Percentiles rank a stretch among this genome's conserved stretches.
Evolutionary conservation across 2,888 invertebrate genomes (phyloP).

Genomic region (Bellardia bayeri): DNA sequence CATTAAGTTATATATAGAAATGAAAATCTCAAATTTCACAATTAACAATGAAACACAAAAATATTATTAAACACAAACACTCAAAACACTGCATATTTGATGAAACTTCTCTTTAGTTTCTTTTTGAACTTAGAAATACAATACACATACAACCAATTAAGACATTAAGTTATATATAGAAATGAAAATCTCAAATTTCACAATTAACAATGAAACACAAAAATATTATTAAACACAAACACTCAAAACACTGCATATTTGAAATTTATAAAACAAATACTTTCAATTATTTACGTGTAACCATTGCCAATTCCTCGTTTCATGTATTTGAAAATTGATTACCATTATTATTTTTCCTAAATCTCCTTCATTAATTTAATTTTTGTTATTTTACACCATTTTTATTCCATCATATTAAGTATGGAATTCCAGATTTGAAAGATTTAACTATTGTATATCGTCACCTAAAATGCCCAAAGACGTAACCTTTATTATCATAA

Average conservation of each 20-base stretch:
- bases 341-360: not conserved
- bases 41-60: conserved; percentile 8
- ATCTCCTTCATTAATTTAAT: not conserved
- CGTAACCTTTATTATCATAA: no score
- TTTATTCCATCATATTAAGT: not conserved
- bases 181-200: conserved; percentile 15
- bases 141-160: conserved; percentile 16
- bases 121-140: conserved; percentile 18
- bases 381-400: not conserved
- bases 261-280: not conserved
- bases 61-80: not conserved
- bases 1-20: conserved; percentile 32
- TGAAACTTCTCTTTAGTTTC: conserved; percentile 3
- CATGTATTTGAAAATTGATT: not conserved
- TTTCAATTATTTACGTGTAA: not conserved
- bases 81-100: not conserved
- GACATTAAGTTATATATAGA: conserved; percentile 36
- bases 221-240: not conserved
- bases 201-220: conserved; percentile 7
- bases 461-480: no score
- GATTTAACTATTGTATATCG: no score
- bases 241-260: not conserved
- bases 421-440: not conserved
- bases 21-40: conserved; percentile 7
- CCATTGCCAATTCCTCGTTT: not conserved